Base-by-base conservation (phyloP, 2,113 vertebrate species). In the Platichthys stellatus region DNA sequence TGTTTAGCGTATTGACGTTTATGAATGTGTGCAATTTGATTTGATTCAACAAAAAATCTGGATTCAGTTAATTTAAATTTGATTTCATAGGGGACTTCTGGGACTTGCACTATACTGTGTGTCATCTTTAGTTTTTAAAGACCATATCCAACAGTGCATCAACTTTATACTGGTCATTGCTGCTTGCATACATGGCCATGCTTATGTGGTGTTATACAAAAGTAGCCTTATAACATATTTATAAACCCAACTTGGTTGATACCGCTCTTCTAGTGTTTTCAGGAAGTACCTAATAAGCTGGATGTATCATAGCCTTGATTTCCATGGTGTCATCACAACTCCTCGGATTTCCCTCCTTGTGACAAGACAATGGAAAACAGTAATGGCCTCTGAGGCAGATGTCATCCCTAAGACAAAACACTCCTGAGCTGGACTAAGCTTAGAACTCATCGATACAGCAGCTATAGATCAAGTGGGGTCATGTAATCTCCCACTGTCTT, bases 401-500 rank as follows among this genome's bases (percentile, higher is more conserved):
- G 47, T 75, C 72, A 74, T 68, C 64, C 68, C 72, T 21, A 71
- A 85, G 28, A 49, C 23, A 74, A 81, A 78, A 68, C 63, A 81
- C 78, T 24, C 68, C 28, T 40, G 66, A 75, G 60, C 51, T 51
- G 47, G 81, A 62, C 20, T 45, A 8, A 67, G 53, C 59, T 31
- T 62, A 14, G 56, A 80, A 81, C 59, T 56, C 63, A 85, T 54
- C 82, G 73, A 85, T 80, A 82, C 73, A 62, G 63, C 77, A 60
- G 63, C 58, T 31, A 56, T 77, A 71, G 72, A 91, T 85, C 82
- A 84, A 84, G 62, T 71, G 72, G 47, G 75, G 82, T 82, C 74
- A 60, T 65, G 69, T 64, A 74, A 87, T 87, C 82, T 83, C 82
- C 72, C 62, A 60, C 77, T 81, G 76, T 63, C 79, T 81, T 77